Conservation (phyloP, 2,888 invertebrate species). For the Cerastis rubricosa region DNA sequence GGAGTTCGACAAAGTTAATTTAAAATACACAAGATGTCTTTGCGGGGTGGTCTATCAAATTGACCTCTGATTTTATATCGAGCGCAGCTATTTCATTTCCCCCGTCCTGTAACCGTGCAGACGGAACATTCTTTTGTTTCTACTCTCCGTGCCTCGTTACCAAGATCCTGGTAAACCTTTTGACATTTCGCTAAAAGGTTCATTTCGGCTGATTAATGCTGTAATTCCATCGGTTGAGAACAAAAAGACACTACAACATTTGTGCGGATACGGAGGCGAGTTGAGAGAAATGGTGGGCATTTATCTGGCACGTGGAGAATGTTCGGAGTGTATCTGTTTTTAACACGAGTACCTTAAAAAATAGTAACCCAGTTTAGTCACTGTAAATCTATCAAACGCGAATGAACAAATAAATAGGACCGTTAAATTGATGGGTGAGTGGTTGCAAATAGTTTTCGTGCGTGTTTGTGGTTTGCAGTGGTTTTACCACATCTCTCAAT, state of each 20-base stretch:
- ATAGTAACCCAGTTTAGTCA: slow-evolving; percentile 28
- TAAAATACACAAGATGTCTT: slow-evolving; percentile 38
- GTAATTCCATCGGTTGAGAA: slow-evolving; percentile 84
- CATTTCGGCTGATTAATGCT: slow-evolving; percentile 88
- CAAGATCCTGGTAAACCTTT: slow-evolving; percentile 85
- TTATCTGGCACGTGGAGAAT: slow-evolving; percentile 82
- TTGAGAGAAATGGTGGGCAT: slow-evolving; percentile 85
- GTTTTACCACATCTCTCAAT: slow-evolving; percentile 13
- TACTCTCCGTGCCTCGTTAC: slow-evolving; percentile 81
- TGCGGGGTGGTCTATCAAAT: slow-evolving; percentile 42
- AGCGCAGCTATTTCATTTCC: slow-evolving; percentile 65
- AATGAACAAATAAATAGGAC: slow-evolving; percentile 55
- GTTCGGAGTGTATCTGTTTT: slow-evolving; percentile 79
- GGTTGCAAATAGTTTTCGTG: slow-evolving; percentile 43
- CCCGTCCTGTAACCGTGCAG: slow-evolving; percentile 73
- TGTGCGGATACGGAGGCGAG: slow-evolving; percentile 76
- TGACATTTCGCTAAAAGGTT: slow-evolving; percentile 89
- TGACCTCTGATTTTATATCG: slow-evolving; percentile 54
- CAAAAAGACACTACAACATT: slow-evolving; percentile 85
- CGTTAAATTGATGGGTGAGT: slow-evolving; percentile 59
- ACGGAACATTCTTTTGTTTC: slow-evolving; percentile 85
- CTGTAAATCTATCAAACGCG: slow-evolving; percentile 55
- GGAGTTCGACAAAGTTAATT: slow-evolving; percentile 39
- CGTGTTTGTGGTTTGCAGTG: slow-evolving; percentile 35
- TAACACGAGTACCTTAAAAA: slow-evolving; percentile 65